Percentiles rank a stretch among this genome's conserved stretches.
phyloP scores from a whole-genome alignment of 1,140 invertebrate species.

The Trachelipus rathkii region DNA sequence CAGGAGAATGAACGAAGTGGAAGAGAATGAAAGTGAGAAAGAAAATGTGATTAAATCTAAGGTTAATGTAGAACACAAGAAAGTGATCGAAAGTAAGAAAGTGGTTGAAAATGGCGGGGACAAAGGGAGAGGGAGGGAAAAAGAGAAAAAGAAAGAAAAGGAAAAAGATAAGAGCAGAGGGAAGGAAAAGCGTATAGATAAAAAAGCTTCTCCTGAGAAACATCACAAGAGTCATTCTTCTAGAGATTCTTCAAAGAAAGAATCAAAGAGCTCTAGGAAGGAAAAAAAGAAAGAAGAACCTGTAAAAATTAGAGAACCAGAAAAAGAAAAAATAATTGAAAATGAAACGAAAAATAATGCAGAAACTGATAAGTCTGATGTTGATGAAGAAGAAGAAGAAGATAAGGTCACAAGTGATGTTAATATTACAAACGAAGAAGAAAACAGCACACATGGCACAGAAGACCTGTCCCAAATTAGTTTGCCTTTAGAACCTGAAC shows the following conservation, averaged over 20 bases:
- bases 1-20: background rate
- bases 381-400: background rate
- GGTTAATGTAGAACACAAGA: background rate
- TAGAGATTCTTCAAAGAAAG: background rate
- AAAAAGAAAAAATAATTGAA: no score
- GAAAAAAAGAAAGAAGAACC: no score
- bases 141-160: background rate
- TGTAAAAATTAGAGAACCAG: no score
- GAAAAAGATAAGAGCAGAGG: background rate
- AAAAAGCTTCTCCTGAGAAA: no score
- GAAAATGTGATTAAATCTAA: background rate
- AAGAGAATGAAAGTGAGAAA: background rate
- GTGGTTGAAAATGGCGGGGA: background rate
- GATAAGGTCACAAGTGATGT: background rate
- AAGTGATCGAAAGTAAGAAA: background rate
- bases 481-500: background rate
- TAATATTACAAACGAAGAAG: background rate
- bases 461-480: background rate
- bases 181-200: background rate
- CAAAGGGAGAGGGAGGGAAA: background rate
- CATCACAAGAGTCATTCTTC: background rate
- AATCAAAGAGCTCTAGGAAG: background rate
- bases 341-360: background rate
- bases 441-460: background rate
- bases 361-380: background rate